phyloP scores from a whole-genome alignment of 2,113 vertebrate species.

The Etheostoma cragini region DNA sequence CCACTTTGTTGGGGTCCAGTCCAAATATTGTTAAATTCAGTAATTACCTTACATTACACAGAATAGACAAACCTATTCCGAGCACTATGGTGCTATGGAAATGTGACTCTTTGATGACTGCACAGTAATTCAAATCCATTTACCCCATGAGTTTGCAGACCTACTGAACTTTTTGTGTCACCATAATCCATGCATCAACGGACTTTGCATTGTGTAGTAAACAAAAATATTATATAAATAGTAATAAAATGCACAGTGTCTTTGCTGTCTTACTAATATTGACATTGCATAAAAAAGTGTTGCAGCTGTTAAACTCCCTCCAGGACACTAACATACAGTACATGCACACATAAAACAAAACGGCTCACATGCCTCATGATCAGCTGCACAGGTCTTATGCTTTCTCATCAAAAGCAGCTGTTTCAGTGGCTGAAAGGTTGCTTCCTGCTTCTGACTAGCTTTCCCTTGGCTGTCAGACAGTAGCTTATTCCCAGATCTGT shows the following conservation, averaged over 20 bases:
- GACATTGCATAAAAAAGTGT: constrained; percentile 36
- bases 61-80: constrained; percentile 22
- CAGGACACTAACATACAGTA: constrained; percentile 45
- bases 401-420: constrained; percentile 51
- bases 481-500: constrained; percentile 48
- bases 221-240: constrained; percentile 40
- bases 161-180: constrained; percentile 16
- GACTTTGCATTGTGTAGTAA: constrained; percentile 46
- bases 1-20: background rate
- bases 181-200: constrained; percentile 35
- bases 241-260: constrained; percentile 23
- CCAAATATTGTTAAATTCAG: background rate
- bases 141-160: constrained; percentile 8
- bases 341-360: constrained; percentile 29
- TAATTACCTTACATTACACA: constrained; percentile 6
- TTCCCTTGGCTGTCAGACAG: constrained; percentile 30
- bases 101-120: constrained; percentile 28
- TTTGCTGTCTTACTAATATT: constrained; percentile 45
- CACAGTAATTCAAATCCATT: constrained; percentile 28
- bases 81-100: constrained; percentile 20
- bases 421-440: constrained; percentile 18
- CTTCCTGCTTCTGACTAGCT: constrained; percentile 21
- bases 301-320: constrained; percentile 27
- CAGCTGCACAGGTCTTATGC: constrained; percentile 46
- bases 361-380: constrained; percentile 42